phyloP scores from a whole-genome alignment of 1,140 invertebrate species.

The Solenopsis invicta region DNA sequence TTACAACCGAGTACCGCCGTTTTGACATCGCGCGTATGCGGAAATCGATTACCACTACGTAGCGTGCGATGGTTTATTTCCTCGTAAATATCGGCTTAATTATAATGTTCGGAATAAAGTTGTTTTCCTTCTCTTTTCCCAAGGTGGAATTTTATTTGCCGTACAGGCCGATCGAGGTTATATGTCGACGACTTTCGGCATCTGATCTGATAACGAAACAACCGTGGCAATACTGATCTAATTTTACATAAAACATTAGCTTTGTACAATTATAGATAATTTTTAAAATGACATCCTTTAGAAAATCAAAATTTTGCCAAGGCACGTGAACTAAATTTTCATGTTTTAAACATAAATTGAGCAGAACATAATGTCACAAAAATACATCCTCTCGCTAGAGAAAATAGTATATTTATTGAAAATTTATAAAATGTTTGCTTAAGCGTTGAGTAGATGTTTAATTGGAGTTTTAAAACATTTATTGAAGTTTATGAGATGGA shows the following conservation, averaged over 20 bases:
- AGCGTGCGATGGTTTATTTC: conserved; percentile 41
- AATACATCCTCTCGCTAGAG: not conserved
- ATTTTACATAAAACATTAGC: not conserved
- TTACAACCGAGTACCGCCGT: conserved; percentile 19
- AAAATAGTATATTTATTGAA: too few relatives aligned
- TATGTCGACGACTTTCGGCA: not conserved
- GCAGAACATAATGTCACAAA: not conserved
- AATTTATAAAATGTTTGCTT: too few relatives aligned
- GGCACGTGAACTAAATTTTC: not conserved
- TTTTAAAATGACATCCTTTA: not conserved
- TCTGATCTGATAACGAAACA: conserved; percentile 20
- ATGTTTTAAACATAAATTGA: not conserved
- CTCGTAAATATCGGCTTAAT: conserved; percentile 52
- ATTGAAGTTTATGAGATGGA: too few relatives aligned
- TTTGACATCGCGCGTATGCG: conserved; percentile 49
- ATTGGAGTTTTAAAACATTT: too few relatives aligned
- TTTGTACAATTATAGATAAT: conserved; percentile 2
- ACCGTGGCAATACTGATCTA: not conserved
- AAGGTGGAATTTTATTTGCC: conserved; percentile 1
- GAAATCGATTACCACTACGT: conserved; percentile 40
- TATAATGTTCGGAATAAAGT: conserved; percentile 39
- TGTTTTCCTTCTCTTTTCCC: not conserved
- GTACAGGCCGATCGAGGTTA: not conserved
- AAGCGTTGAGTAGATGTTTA: too few relatives aligned
- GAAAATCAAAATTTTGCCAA: not conserved